Evolutionary conservation across 2,113 vertebrate genomes (phyloP), one percentile per base, ranked within the genome.

Genomic region (Capra hircus): DNA sequence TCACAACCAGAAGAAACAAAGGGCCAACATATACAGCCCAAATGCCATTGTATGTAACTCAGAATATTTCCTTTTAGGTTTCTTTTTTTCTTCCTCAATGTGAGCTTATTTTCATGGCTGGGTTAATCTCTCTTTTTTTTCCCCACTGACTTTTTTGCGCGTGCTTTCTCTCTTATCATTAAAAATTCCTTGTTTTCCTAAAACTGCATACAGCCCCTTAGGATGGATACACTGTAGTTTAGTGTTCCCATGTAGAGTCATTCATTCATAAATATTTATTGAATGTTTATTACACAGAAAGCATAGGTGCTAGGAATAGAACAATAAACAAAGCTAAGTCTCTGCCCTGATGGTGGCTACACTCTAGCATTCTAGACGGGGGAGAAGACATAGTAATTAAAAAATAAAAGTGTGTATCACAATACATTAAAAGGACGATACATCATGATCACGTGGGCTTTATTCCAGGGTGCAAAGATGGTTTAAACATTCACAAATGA

Each of bases 131-230:
- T 82, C 25, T 71, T 91, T 96, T 45, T 57, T 28, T 45, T 21
- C 25, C 27, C 57, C 74, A 90, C 28, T 80, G 89, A 85, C 40
- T 53, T 45, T 53, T 36, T 62, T 77, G 45, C 21, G 86, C 21
- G 57, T 36, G 19, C 6, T 87, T 81, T 97, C 28, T 23, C 53
- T 88, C 81, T 57, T 80, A 80, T 62, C 45, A 50, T 59, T 92
- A 88, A 87, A 97, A 90, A 77, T 53, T 90, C 14, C 59, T 90
- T 45, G 33, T 28, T 33, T 89, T 96, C 91, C 84, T 82, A 89
- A 90, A 85, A 40, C 13, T 77, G 33, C 17, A 83, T 78, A 67
- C 81, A 95, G 86, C 57, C 21, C 43, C 48, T 57, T 77, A 92
- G 15, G 36, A 83, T 90, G n/a, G 15, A 53, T 90, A 82, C 67